Evolutionary conservation across 2,113 vertebrate genomes (phyloP), one percentile per base, ranked within the genome.

Genomic region (Elephantulus edwardii): DNA sequence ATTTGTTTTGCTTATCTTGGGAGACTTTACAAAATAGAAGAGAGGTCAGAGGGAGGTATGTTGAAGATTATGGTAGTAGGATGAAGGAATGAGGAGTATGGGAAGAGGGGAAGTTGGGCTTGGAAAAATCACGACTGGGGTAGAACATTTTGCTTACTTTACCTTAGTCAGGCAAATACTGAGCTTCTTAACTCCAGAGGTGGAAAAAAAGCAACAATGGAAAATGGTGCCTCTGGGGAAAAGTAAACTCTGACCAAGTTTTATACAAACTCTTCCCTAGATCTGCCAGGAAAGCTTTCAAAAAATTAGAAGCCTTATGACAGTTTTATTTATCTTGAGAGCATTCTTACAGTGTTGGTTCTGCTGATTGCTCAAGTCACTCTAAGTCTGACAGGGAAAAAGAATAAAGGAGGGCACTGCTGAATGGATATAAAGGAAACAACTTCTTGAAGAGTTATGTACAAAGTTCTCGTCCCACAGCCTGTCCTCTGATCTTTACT

Each of bases 1-100:
- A 86, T 91, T 91, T 54, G 48, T 77, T 95, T 92, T 93, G 46
- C 68, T 96, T 95, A 86, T 52, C 90, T 92, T 70, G 40, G 8
- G 24, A 68, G 66, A 77, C 22, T 81, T 33, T 42, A 33, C 16
- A 89, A 54, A 76, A 71, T 40, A 12, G 19, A 86, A 90, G 44
- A 62, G 24, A n/a, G 12, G n/a, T 64, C 72, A 56, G 28, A 77
- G 19, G 5, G 30, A 1, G 28, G 44, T 44, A 24, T 72, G 83
- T 28, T 14, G 62, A 89, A 26, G 38, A 77, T n/a, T 26, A 30
- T 62, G 20, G 40, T 6, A 14, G 28, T 88, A 24, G 20, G 6
- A 19, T 81, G 16, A 48, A 92, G 83, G 42, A 28, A 90, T n/a
- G 42, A 48, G 26, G 2, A 75, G 7, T 5, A 10, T 74, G 33